A percentile compares a stretch with the other conserved stretches of the same genome.
Conservation (phyloP, 2,797 vertebrate genomes). For the Helostoma temminkii region DNA sequence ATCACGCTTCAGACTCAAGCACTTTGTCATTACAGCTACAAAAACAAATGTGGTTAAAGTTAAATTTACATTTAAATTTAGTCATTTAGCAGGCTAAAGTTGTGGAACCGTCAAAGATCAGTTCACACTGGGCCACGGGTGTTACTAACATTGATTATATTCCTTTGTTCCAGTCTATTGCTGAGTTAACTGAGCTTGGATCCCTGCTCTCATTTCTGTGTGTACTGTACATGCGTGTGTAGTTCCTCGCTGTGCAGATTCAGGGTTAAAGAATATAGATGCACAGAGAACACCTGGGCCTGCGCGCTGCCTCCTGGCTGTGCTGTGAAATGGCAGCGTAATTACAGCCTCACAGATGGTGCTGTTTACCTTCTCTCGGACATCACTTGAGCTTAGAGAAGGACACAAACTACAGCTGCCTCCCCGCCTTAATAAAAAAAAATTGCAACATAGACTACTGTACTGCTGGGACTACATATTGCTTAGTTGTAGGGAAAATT, state of each 20-base stretch:
- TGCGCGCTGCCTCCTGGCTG: slow-evolving; percentile 73
- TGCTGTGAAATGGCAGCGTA: slow-evolving; percentile 69
- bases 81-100: no score
- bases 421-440: slow-evolving; percentile 5
- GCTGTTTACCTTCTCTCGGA: slow-evolving; percentile 71
- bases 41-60: background rate
- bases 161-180: background rate
- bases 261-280: slow-evolving; percentile 40
- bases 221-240: slow-evolving; percentile 6
- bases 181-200: background rate
- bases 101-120: no score
- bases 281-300: slow-evolving; percentile 77
- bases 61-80: no score
- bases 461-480: slow-evolving; percentile 9
- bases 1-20: no score
- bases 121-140: no score
- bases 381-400: slow-evolving; percentile 73
- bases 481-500: slow-evolving; percentile 7
- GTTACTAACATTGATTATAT: background rate
- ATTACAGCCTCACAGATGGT: slow-evolving; percentile 81
- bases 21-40: background rate
- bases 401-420: slow-evolving; percentile 50
- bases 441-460: slow-evolving; percentile 20
- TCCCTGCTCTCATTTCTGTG: background rate
- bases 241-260: slow-evolving; percentile 18